phyloP scores from a whole-genome alignment of 2,797 vertebrate species.

The Sphaeramia orbicularis region DNA sequence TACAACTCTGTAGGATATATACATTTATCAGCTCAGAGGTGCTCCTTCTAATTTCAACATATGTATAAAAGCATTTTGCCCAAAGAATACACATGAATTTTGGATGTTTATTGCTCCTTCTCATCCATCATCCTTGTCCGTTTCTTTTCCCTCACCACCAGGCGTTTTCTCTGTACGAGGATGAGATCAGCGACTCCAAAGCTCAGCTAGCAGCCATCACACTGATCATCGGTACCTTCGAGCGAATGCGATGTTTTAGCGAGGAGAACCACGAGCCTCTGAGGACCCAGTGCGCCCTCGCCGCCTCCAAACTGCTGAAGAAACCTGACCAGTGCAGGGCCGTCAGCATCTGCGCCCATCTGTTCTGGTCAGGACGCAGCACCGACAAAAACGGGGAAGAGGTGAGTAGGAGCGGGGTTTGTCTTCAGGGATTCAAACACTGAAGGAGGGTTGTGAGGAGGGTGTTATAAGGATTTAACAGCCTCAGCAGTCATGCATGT shows the following conservation, averaged over 20 bases:
- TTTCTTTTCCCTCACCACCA: slow-evolving; percentile 71
- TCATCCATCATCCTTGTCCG: no score
- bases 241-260: slow-evolving; percentile 97
- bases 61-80: no score
- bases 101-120: not conserved
- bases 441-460: not conserved
- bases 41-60: no score
- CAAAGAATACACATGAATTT: no score
- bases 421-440: no score
- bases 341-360: slow-evolving; percentile 96
- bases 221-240: slow-evolving; percentile 97
- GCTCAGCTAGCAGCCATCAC: slow-evolving; percentile 98
- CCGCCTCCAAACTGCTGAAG: slow-evolving; percentile 97
- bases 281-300: slow-evolving; percentile 96
- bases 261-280: slow-evolving; percentile 98
- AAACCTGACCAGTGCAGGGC: slow-evolving; percentile 98
- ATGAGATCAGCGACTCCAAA: slow-evolving; percentile 99
- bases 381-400: slow-evolving; percentile 96
- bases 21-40: no score
- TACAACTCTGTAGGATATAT: no score
- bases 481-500: no score
- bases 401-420: slow-evolving; percentile 75
- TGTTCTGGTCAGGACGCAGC: slow-evolving; percentile 98
- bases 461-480: no score
- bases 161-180: slow-evolving; percentile 98